Base-by-base conservation (phyloP, 2,888 invertebrate species). In the Phortica magna region DNA sequence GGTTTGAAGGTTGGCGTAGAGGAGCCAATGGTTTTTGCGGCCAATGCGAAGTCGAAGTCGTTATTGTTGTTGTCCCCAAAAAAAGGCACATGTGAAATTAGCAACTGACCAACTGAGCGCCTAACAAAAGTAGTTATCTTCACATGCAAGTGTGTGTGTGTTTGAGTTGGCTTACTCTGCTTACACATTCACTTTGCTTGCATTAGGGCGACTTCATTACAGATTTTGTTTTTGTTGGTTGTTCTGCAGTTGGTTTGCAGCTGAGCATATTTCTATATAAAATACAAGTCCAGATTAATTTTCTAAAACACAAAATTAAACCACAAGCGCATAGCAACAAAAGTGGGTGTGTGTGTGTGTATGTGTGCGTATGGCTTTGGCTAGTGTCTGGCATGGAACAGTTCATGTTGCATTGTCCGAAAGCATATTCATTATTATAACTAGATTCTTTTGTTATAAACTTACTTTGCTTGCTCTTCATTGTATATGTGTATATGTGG, bases 211-310 rank as follows among this genome's bases (percentile, higher is more conserved):
- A 14, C 31, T 59, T 73, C 48, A 12, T 57, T 19, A 9, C 55
- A 17, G n/a, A 12, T n/a, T 19, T 7, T 1, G 19, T 43, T 31
- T 14, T 10, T n/a, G 53, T 53, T 5, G 2, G 12, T 22, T 17
- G 17, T 3, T 22, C 19, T 2, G 48, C 2, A 53, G 55, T 14
- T 55, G 31, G 22, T 57, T 9, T 57, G 39, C 41, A 53, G 41
- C 73, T 67, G 75, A 61, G 55, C 41, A 76, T 65, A 82, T 80
- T 83, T 79, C 71, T 65, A 78, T 79, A 81, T 78, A 76, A 79
- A 82, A 76, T 78, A 68, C 59, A 75, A 75, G 70, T 59, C 19
- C 31, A 75, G 76, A 80, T 77, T 82, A 78, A 78, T 78, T 79
- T 82, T 55, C 73, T 71, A 72, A 77, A 77, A 76, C 76, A 39